Evolutionary conservation across 1,140 invertebrate species (phyloP), one percentile per base, ranked within the genome.

Genomic region (Cherax quadricarinatus): DNA sequence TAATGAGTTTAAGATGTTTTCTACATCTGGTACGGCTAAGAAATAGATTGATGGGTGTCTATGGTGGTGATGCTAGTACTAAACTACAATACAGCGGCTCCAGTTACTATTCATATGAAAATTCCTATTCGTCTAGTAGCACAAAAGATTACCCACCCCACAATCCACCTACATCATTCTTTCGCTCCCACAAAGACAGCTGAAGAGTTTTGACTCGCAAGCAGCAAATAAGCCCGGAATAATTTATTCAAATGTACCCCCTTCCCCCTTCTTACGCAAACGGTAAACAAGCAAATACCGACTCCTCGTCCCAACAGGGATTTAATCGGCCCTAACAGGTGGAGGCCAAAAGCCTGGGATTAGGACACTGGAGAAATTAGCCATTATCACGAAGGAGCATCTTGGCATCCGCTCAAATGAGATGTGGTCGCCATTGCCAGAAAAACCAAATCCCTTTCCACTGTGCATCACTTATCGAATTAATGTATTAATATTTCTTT

Each of bases 331-430:
- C 60, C 83, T 85, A 70, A 70, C 83, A 85, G 62, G 83, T 85
- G 83, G 83, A 70, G 60, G 4, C 83, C 24, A 85, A 57, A 85
- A 66, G 60, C 83, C 57, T 41, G n/a, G 86, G 86, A 88, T 78
- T 78, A 79, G 57, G 30, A 51, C 86, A 78, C 78, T 53, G 78
- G 30, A 88, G 86, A 88, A 88, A 88, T 88, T 88, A 88, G 86
- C 86, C 75, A 88, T 62, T 88, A 88, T 88, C 86, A 24, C 78
- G 18, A 18, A 57, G 48, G 86, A 57, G 62, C 80, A 88, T 88
- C 86, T 88, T 88, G 86, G 86, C 86, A 24, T 57, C 48, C 18
- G 75, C 60, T 88, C 86, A 88, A 88, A 80, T 41, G 86, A 88
- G 86, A 88, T 53, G 86, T 60, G 51, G 73, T 21, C 73, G n/a